These are phyloP conservation scores for Pteronura brasiliensis DNA, from an alignment of 2,113 vertebrate species.

Conservation along the genomic window DNA sequence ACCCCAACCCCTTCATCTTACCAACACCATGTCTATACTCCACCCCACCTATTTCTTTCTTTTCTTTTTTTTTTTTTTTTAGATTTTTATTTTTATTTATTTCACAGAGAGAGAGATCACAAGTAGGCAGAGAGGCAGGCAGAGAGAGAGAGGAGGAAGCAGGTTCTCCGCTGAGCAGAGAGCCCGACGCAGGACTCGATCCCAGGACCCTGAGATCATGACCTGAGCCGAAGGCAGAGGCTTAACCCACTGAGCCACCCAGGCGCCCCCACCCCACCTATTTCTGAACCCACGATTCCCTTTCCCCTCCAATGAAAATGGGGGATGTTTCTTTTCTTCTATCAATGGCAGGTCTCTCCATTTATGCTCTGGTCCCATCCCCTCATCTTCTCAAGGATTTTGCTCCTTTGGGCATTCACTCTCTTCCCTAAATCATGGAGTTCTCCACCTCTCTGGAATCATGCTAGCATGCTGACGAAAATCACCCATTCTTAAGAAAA, in stretches of 20 bases:
- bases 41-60: not conserved
- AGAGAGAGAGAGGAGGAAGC: no score
- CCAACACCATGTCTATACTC: not conserved
- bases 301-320: not conserved
- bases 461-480: not conserved
- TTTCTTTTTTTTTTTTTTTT: no score
- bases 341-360: not conserved
- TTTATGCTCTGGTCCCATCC: not conserved
- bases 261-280: not conserved
- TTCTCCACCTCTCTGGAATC: not conserved
- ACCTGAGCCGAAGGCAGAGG: no score
- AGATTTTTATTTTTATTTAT: no score
- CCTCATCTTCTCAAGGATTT: not conserved
- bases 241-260: no score
- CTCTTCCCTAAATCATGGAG: not conserved
- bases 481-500: slow-evolving; percentile 3
- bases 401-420: not conserved
- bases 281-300: not conserved
- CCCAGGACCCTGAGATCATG: no score
- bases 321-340: not conserved
- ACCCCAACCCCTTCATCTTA: not conserved
- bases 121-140: no score
- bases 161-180: no score
- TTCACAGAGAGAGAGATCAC: no score
- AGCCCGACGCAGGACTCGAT: no score